Evolutionary conservation across 2,113 vertebrate genomes (phyloP).

Genomic region (Urocolius indicus): DNA sequence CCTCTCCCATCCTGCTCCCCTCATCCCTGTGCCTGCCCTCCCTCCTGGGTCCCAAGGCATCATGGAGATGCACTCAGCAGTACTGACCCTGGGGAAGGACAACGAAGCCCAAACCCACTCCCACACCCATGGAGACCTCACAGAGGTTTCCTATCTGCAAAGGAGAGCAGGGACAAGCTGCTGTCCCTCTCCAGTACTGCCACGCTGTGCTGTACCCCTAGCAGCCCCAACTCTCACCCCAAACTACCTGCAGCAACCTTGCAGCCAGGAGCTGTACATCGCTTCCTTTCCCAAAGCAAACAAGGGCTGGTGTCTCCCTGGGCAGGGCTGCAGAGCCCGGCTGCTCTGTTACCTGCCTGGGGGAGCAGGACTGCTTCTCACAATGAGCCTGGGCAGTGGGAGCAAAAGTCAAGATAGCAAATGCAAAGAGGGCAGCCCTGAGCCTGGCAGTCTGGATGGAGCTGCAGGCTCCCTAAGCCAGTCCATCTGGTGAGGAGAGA

Average conservation of each 20-base stretch:
- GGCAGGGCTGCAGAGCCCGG: rapidly evolving
- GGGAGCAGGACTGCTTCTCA: neutral
- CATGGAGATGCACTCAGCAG: neutral
- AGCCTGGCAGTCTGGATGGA: neutral
- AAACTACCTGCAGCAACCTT: neutral
- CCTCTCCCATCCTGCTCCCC: neutral
- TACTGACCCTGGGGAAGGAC: neutral
- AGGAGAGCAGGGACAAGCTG: neutral
- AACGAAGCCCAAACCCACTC: neutral
- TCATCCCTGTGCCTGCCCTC: rapidly evolving
- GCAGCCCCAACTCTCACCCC: neutral
- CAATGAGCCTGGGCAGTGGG: neutral
- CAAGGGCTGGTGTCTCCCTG: neutral
- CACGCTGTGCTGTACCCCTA: rapidly evolving
- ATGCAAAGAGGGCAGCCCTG: neutral
- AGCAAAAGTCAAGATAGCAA: neutral
- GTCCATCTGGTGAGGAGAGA: constrained; percentile 55
- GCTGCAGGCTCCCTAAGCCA: constrained; percentile 10
- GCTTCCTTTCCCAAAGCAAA: constrained; percentile 4
- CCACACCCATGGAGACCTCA: neutral
- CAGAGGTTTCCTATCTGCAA: neutral
- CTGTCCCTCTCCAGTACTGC: too few relatives aligned
- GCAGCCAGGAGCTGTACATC: neutral
- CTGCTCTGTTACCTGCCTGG: neutral
- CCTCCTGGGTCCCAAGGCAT: neutral